Evolutionary conservation across 2,797 vertebrate species (phyloP).

Genomic region (Enteromius paludinosus): DNA sequence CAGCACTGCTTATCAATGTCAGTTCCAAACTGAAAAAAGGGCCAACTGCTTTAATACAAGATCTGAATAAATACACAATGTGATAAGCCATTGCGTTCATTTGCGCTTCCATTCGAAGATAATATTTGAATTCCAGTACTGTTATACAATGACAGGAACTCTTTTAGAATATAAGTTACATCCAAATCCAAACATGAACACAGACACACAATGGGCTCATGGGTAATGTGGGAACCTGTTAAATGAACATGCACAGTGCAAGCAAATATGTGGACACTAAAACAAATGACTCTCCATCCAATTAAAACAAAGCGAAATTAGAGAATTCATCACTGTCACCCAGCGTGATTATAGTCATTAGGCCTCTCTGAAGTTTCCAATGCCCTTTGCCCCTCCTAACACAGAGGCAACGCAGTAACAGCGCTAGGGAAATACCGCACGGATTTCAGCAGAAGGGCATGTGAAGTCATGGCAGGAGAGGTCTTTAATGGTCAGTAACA

Average conservation of each 20-base stretch:
- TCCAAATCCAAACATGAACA: not conserved
- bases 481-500: not conserved
- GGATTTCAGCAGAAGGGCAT: conserved; percentile 16
- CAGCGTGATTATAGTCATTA: conserved; percentile 81
- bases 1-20: no score
- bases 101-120: not conserved
- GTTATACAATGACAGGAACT: not conserved
- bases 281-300: conserved; percentile 79
- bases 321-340: conserved; percentile 85
- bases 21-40: not conserved
- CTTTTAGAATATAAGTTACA: not conserved
- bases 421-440: conserved; percentile 2
- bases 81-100: not conserved
- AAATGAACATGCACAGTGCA: conserved; percentile 5
- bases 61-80: not conserved
- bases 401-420: conserved; percentile 39
- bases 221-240: conserved; percentile 31
- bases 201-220: not conserved
- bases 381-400: conserved; percentile 53
- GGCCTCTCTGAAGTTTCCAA: conserved; percentile 66
- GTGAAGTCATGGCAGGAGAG: conserved; percentile 1
- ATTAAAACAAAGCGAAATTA: conserved; percentile 85
- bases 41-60: not conserved
- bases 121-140: not conserved
- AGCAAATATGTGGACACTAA: conserved; percentile 52